phyloP scores from a whole-genome alignment of 2,888 invertebrate species.

The Drosophila vallismaia region DNA sequence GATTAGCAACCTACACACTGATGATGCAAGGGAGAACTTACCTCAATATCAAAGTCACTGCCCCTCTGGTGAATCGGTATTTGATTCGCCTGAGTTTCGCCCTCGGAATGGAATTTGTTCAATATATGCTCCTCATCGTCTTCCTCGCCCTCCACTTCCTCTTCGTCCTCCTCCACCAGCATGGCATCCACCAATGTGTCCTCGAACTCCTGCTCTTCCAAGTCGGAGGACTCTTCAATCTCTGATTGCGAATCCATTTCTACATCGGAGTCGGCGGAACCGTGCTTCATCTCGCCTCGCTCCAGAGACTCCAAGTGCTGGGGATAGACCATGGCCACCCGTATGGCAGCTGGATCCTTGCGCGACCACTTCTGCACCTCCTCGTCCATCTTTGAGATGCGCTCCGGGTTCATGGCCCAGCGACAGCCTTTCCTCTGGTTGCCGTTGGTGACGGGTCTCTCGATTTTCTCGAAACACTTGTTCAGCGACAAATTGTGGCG shows the following conservation, averaged over 20 bases:
- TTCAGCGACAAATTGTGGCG: constrained; percentile 98
- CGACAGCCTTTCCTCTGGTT: constrained; percentile 94
- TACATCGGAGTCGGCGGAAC: constrained; percentile 87
- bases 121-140: constrained; percentile 54
- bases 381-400: constrained; percentile 98
- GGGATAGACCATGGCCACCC: constrained; percentile 97
- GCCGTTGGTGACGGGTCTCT: constrained; percentile 95
- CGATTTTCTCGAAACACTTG: constrained; percentile 99
- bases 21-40: constrained; percentile 47
- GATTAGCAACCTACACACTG: background rate
- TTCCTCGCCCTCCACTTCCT: constrained; percentile 75
- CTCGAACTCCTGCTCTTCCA: constrained; percentile 86
- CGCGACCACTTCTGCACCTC: constrained; percentile 99
- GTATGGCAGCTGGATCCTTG: constrained; percentile 96
- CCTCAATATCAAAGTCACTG: constrained; percentile 87
- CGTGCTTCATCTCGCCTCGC: constrained; percentile 94
- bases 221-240: constrained; percentile 84
- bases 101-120: constrained; percentile 44
- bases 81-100: constrained; percentile 21
- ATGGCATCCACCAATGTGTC: constrained; percentile 84
- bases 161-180: constrained; percentile 83
- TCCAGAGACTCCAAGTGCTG: constrained; percentile 93
- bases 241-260: constrained; percentile 84
- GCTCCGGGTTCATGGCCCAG: constrained; percentile 98
- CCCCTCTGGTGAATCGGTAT: constrained; percentile 76